Evolutionary conservation across 1,140 invertebrate species (phyloP).

Genomic region (Uloborus diversus): DNA sequence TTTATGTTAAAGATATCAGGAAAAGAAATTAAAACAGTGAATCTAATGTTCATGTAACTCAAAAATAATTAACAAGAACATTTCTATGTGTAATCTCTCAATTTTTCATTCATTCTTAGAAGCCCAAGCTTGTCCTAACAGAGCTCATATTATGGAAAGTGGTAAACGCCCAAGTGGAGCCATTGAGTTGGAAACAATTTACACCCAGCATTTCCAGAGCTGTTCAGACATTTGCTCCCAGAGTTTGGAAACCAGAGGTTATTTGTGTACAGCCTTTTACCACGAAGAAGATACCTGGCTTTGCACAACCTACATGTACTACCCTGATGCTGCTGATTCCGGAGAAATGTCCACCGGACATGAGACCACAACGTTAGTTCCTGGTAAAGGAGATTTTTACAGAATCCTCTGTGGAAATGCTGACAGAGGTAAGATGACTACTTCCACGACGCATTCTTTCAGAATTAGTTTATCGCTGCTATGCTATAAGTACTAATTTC

Average conservation of each 20-base stretch:
- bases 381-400: conserved; percentile 59
- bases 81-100: no score
- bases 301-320: conserved; percentile 74
- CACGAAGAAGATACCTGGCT: conserved; percentile 86
- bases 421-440: conserved; percentile 60
- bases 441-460: no score
- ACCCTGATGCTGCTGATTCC: conserved; percentile 68
- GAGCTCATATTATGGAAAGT: conserved; percentile 58
- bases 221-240: conserved; percentile 58
- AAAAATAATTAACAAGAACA: neutral
- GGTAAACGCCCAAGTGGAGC: conserved; percentile 56
- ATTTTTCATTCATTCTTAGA: neutral
- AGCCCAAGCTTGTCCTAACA: conserved; percentile 58
- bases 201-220: conserved; percentile 53
- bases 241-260: conserved; percentile 57
- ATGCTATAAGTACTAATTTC: no score
- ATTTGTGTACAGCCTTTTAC: conserved; percentile 73
- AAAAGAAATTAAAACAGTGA: neutral
- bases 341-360: conserved; percentile 71
- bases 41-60: neutral
- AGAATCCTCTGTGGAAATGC: conserved; percentile 59
- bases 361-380: conserved; percentile 63
- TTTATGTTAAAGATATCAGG: neutral
- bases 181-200: conserved; percentile 58
- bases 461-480: no score